Percentiles rank a stretch among this genome's conserved stretches.
Evolutionary conservation across 1,140 invertebrate species (phyloP).

Genomic region (Bombus waltoni): DNA sequence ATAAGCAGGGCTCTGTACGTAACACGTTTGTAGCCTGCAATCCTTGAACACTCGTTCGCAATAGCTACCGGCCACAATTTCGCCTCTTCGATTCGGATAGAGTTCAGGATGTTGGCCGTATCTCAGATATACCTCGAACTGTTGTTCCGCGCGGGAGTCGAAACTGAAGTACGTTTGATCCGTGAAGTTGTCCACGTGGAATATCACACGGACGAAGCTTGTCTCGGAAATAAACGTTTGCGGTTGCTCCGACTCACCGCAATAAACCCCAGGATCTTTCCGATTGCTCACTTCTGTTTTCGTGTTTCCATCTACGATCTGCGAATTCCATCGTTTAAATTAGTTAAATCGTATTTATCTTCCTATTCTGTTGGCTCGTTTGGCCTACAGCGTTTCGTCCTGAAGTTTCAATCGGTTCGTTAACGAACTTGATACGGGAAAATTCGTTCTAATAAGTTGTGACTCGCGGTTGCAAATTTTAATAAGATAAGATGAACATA

Average conservation of each 20-base stretch:
- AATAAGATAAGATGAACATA: neutral
- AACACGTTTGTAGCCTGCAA: conserved; percentile 94
- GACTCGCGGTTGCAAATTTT: too few species aligned
- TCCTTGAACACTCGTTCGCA: conserved; percentile 93
- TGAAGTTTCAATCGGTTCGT: too few species aligned
- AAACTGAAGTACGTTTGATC: conserved; percentile 93
- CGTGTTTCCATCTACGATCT: conserved; percentile 92
- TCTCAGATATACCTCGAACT: conserved; percentile 93
- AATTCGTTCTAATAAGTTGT: too few species aligned
- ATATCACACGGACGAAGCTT: conserved; percentile 94
- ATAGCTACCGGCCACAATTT: conserved; percentile 93
- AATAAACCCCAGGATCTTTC: conserved; percentile 94
- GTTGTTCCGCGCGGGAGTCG: conserved; percentile 92
- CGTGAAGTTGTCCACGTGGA: conserved; percentile 95
- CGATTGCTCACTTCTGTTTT: conserved; percentile 93
- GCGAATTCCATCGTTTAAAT: conserved; percentile 70
- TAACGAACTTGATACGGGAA: too few species aligned
- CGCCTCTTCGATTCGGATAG: conserved; percentile 93
- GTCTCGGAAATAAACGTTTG: conserved; percentile 97
- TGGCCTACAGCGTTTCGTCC: too few species aligned
- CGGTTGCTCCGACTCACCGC: conserved; percentile 95
- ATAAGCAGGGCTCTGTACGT: conserved; percentile 95
- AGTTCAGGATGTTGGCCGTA: conserved; percentile 96
- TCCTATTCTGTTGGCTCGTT: neutral
- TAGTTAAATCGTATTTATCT: neutral